Percentiles rank a stretch among this genome's conserved stretches.
Evolutionary conservation across 2,797 vertebrate genomes (phyloP).

Genomic region (Cryptoblepharus egeriae): DNA sequence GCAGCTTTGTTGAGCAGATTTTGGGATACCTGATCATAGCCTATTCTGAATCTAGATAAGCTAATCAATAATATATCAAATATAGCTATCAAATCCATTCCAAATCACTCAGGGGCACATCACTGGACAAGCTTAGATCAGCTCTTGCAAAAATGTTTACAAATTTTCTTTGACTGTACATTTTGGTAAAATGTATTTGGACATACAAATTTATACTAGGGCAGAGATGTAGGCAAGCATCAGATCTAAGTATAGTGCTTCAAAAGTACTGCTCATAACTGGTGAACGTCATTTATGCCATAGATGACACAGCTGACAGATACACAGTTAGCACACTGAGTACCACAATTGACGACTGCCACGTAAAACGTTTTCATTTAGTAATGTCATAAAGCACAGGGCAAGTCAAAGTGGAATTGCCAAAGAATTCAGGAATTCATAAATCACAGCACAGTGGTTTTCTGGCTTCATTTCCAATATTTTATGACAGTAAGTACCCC

Average conservation of each 20-base stretch:
- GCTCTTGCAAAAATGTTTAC: no score
- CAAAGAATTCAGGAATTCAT: conserved; percentile 20
- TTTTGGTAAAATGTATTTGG: neutral
- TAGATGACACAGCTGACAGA: neutral
- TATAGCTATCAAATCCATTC: no score
- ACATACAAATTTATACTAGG: neutral
- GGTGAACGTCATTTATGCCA: neutral
- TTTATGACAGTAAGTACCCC: conserved; percentile 10
- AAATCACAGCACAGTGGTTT: conserved; percentile 22
- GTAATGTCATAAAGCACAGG: conserved; percentile 13
- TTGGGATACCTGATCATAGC: no score
- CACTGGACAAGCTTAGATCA: no score
- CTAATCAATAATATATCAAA: no score
- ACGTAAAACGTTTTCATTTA: conserved; percentile 24
- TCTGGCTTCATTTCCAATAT: conserved; percentile 23
- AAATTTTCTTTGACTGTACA: no score
- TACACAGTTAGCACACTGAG: neutral
- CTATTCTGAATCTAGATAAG: no score
- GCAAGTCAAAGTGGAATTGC: conserved; percentile 21
- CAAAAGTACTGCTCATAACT: neutral
- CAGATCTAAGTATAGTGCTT: neutral
- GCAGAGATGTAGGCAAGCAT: neutral
- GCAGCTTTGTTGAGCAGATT: no score
- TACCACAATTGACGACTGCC: neutral
- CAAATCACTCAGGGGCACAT: no score